Conservation (phyloP, 2,888 invertebrate species). For the Brachynemurus nebulosus region DNA sequence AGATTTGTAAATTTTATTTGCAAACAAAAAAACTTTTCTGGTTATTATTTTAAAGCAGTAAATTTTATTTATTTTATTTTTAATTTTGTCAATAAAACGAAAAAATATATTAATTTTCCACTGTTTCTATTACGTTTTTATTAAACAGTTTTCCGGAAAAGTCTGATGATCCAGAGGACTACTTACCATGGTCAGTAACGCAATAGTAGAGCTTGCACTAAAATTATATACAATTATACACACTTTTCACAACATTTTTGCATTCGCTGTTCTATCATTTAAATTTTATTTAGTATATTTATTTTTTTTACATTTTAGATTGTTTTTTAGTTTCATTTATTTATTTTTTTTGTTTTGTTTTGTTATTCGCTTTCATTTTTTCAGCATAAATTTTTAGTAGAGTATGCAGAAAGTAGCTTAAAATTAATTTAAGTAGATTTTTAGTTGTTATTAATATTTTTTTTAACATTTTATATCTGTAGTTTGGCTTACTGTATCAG, state of each 20-base stretch:
- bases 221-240: background rate
- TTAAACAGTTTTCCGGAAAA: constrained; percentile 63
- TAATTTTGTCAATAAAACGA: background rate
- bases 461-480: no score
- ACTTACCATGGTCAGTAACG: constrained; percentile 68
- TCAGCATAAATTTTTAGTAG: background rate
- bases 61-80: background rate
- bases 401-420: constrained; percentile 7
- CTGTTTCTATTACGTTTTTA: constrained; percentile 24
- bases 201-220: constrained; percentile 11
- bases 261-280: constrained; percentile 1
- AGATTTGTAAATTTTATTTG: background rate
- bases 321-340: constrained; percentile 1
- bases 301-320: constrained; percentile 2
- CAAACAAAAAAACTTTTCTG: background rate
- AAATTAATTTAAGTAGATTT: no score
- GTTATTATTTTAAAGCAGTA: background rate
- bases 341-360: constrained; percentile 3
- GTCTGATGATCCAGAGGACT: constrained; percentile 57
- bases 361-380: background rate
- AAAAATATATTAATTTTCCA: background rate
- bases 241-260: constrained; percentile 2
- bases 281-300: no score
- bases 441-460: no score
- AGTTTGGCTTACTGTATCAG: no score